A percentile compares a stretch with the other conserved stretches of the same genome.
phyloP scores from a whole-genome alignment of 2,113 vertebrate genomes.

The Pantherophis guttatus region DNA sequence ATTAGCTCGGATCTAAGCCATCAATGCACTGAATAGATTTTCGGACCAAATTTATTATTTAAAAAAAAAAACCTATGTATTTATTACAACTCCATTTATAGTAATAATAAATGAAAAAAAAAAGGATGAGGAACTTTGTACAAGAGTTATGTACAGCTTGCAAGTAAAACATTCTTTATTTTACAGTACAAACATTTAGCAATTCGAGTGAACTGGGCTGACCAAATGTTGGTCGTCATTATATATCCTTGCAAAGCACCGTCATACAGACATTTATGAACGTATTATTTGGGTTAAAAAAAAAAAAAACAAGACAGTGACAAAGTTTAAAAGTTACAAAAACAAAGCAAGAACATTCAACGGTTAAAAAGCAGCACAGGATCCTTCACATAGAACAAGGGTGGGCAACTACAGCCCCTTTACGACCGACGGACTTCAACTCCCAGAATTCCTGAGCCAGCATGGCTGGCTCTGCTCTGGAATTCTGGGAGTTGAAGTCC shows the following conservation, averaged over 20 bases:
- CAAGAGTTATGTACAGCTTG: constrained; percentile 84
- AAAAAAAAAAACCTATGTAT: constrained; percentile 81
- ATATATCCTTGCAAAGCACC: constrained; percentile 87
- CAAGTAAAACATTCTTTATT: constrained; percentile 84
- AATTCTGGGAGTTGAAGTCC: background rate
- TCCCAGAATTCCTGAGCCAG: background rate
- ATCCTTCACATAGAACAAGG: constrained; percentile 72
- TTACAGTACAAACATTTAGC: constrained; percentile 76
- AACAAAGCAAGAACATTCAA: constrained; percentile 55
- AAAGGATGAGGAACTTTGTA: constrained; percentile 71
- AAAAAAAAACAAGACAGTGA: constrained; percentile 61
- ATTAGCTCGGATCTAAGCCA: background rate
- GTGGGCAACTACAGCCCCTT: background rate
- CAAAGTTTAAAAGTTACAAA: constrained; percentile 73
- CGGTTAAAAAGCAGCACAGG: constrained; percentile 75
- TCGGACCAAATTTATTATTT: constrained; percentile 90
- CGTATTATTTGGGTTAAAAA: constrained; percentile 67
- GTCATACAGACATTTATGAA: constrained; percentile 70
- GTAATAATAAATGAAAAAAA: constrained; percentile 82
- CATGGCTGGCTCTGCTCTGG: background rate
- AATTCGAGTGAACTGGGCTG: constrained; percentile 73
- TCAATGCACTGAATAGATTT: constrained; percentile 50
- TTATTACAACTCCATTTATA: constrained; percentile 90
- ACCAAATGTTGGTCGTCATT: constrained; percentile 91
- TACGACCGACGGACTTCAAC: background rate